A percentile compares a stretch with the other conserved stretches of the same genome.
Evolutionary conservation across 2,797 vertebrate species (phyloP).

Genomic region (Lepus townsendii): DNA sequence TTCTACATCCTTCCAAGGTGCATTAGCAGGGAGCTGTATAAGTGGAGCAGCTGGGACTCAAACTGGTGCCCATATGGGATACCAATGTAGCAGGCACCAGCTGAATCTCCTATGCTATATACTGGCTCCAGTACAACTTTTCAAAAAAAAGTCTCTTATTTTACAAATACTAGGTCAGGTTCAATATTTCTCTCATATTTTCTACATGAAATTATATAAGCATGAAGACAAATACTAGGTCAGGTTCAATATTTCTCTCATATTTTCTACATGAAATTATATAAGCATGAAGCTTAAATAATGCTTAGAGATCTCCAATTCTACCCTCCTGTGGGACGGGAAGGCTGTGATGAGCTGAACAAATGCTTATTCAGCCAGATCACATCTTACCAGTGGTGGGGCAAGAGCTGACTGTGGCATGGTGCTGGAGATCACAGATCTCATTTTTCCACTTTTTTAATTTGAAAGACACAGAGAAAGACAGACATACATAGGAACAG

Average conservation of each 20-base stretch:
- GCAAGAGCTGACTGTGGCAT: background rate
- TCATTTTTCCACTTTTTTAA: no score
- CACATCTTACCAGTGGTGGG: background rate
- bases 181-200: conserved; percentile 46
- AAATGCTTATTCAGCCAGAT: background rate
- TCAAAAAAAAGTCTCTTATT: background rate
- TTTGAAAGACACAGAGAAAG: no score
- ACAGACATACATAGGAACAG: no score
- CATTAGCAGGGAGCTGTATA: no score
- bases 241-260: conserved; percentile 48
- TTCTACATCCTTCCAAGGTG: no score
- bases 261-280: conserved; percentile 10
- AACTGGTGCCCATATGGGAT: no score
- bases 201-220: conserved; percentile 5
- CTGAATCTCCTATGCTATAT: no score
- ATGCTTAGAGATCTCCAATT: conserved; percentile 24
- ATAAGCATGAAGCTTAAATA: background rate
- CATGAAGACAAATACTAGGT: background rate
- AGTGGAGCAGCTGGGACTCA: no score
- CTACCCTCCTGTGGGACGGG: background rate
- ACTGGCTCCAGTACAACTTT: no score
- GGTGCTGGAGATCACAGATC: background rate
- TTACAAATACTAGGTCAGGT: background rate
- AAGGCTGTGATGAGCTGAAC: background rate
- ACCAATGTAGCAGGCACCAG: no score